These are phyloP conservation scores for Eupithecia abbreviata DNA, from an alignment of 2,888 invertebrate genomes.

Conservation along the genomic window DNA sequence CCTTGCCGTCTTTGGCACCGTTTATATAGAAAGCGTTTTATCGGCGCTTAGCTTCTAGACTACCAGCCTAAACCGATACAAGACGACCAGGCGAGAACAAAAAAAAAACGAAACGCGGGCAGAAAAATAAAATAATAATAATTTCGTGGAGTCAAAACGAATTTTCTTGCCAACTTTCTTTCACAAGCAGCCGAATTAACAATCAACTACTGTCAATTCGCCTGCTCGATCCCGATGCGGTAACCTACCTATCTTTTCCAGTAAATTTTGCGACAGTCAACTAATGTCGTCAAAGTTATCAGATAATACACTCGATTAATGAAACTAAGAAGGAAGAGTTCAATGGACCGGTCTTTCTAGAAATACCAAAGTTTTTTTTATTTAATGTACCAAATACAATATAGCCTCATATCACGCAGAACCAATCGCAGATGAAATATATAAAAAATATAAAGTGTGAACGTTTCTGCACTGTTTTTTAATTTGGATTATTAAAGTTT, in stretches of 20 bases:
- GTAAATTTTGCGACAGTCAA: too few species aligned
- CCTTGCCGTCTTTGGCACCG: constrained; percentile 24
- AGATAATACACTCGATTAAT: neutral
- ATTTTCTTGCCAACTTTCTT: neutral
- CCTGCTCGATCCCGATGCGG: too few species aligned
- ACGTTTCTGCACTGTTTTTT: neutral
- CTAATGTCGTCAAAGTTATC: neutral
- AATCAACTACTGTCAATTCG: too few species aligned
- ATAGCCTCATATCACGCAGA: neutral
- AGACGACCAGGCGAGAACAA: neutral
- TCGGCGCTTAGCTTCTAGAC: neutral
- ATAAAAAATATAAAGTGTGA: neutral
- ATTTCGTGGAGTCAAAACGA: too few species aligned
- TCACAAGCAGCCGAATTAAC: neutral
- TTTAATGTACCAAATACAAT: too few species aligned
- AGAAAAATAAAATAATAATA: too few species aligned
- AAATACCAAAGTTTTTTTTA: neutral
- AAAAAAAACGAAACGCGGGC: neutral
- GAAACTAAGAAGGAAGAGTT: neutral
- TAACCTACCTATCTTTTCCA: too few species aligned
- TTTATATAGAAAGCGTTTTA: constrained; percentile 11
- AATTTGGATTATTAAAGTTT: neutral
- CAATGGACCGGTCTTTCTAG: neutral
- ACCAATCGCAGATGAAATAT: too few species aligned
- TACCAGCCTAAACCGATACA: neutral